Evolutionary conservation across 2,113 vertebrate genomes (phyloP).

Genomic region (Corynorhinus townsendii): DNA sequence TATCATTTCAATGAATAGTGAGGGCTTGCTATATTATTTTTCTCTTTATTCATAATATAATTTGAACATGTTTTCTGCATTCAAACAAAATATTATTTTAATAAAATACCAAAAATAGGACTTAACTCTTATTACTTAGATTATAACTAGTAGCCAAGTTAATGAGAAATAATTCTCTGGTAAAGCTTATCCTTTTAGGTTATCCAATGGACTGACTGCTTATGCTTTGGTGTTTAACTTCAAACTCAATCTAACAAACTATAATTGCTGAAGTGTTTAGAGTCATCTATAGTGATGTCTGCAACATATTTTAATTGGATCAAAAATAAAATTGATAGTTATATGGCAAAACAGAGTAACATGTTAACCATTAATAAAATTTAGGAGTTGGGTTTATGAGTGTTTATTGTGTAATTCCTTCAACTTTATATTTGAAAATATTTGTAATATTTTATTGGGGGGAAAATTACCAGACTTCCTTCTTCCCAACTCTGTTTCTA

Average conservation of each 20-base stretch:
- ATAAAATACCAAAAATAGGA: not conserved
- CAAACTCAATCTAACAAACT: not conserved
- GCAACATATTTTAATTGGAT: not conserved
- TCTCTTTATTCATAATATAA: not conserved
- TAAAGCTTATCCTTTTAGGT: not conserved
- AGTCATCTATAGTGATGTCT: not conserved
- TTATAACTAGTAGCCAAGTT: not conserved
- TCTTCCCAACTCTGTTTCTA: not conserved
- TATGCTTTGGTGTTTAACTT: constrained; percentile 6
- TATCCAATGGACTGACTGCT: not conserved
- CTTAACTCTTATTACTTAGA: not conserved
- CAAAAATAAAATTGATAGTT: not conserved
- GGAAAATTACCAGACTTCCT: not conserved
- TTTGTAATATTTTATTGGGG: not conserved
- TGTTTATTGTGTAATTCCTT: not conserved
- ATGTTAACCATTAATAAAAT: not conserved
- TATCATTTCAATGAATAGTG: not conserved
- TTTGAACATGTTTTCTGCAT: not conserved
- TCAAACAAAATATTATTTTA: not conserved
- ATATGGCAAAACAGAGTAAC: not conserved
- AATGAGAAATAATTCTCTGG: not conserved
- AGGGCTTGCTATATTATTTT: not conserved
- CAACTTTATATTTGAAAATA: not conserved
- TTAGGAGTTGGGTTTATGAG: not conserved
- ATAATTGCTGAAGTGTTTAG: not conserved